Base-by-base conservation (phyloP, 2,113 vertebrate species). In the Eulemur rufifrons region DNA sequence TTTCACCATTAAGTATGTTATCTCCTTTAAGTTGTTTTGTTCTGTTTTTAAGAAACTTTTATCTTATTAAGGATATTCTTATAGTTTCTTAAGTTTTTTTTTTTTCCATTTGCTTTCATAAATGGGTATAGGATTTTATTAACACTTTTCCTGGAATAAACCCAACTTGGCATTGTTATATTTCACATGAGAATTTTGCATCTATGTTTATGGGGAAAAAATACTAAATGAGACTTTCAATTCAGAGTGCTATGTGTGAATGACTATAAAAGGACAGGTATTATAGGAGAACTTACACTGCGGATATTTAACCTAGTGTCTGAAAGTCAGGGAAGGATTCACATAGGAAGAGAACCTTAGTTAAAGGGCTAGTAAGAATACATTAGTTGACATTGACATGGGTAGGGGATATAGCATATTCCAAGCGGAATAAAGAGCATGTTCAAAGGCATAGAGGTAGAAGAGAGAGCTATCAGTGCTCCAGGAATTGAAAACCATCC, bases 131-230 rank as follows among this genome's bases (percentile, higher is more conserved):
- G 45, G 8, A 68, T 37, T 77, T 89, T 84, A 25, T 61, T 25
- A 34, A 47, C 29, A 78, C 47, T 96, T 94, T 86, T 89, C 66
- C 15, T 76, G 25, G 12, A 80, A 94, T 87, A 63, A 91, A 71
- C 21, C 23, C 68, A 80, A 42, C 21, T 73, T 82, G 34, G 34
- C 69, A 76, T 94, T 92, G 21, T 20, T 86, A 13, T 47, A 37
- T 59, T 92, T 71, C n/a, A 50, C 59, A 52, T 78, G 88, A 32
- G 6, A 82, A 73, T 39, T 64, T 82, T 95, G 23, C n/a, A 90
- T 56, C 39, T 84, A 27, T 68, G 47, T 42, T 95, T 52, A 54
- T 27, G 14, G 47, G 69, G 71, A 63, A 42, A n/a, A 95, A 47
- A 90, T 27, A 83, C 37, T 59, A 61, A 83, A 77, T 15, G 45